Evolutionary conservation across 2,113 vertebrate species (phyloP).

Genomic region (Apus apus): DNA sequence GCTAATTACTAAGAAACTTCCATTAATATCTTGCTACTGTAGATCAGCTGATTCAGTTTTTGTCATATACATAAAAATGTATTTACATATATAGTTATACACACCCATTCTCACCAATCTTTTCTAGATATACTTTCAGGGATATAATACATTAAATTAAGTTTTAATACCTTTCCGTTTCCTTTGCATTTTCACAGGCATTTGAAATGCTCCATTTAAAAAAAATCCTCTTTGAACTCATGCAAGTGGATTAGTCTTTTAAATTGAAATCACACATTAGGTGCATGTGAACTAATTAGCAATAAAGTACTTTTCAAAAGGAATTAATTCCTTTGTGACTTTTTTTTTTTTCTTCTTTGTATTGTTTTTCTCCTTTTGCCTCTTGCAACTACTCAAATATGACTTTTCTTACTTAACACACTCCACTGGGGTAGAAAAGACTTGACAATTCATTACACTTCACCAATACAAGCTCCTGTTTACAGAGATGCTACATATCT

Average conservation of each 20-base stretch:
- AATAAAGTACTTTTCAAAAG: slow-evolving; percentile 6
- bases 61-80: neutral
- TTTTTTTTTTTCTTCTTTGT: neutral
- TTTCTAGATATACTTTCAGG: neutral
- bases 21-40: neutral
- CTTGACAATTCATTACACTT: neutral
- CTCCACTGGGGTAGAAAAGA: neutral
- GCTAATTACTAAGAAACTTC: neutral
- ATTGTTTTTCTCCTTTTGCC: neutral
- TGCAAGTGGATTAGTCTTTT: neutral
- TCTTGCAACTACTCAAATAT: neutral
- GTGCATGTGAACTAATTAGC: slow-evolving; percentile 26
- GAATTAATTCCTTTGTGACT: neutral
- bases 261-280: slow-evolving; percentile 28
- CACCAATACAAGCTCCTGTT: neutral
- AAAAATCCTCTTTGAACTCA: neutral
- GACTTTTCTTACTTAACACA: neutral
- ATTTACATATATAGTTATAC: neutral
- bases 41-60: no score
- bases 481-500: neutral
- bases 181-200: neutral
- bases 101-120: neutral
- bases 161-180: neutral
- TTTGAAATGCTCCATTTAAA: neutral
- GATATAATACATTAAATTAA: neutral